These are phyloP conservation scores for Isurus oxyrinchus DNA, from an alignment of 2,113 vertebrate genomes.

Conservation along the genomic window DNA sequence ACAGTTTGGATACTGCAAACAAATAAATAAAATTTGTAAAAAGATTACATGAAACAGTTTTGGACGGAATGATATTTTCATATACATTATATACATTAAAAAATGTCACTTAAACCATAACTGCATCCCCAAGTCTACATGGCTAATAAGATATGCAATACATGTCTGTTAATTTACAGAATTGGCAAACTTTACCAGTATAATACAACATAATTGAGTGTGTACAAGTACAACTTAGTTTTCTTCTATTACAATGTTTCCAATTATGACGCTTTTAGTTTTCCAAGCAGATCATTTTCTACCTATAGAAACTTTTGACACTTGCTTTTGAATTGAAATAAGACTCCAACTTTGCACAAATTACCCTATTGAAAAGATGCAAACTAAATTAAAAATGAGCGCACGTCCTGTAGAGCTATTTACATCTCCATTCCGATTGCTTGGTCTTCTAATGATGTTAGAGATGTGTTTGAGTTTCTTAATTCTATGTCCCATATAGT, in stretches of 20 bases:
- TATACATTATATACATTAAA: slow-evolving; percentile 35
- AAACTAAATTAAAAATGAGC: not conserved
- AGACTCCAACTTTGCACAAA: not conserved
- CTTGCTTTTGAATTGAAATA: not conserved
- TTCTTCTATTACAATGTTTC: slow-evolving; percentile 12
- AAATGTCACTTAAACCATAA: slow-evolving; percentile 21
- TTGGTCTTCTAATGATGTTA: not conserved
- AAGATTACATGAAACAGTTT: slow-evolving; percentile 7
- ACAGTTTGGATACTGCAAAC: slow-evolving; percentile 57
- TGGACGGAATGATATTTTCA: not conserved
- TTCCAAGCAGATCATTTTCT: not conserved
- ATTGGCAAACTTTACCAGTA: slow-evolving; percentile 21
- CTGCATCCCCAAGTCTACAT: slow-evolving; percentile 17
- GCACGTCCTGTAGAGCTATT: not conserved
- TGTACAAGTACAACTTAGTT: slow-evolving; percentile 27
- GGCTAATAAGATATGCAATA: slow-evolving; percentile 18
- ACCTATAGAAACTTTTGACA: not conserved
- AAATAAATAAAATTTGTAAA: slow-evolving; percentile 68
- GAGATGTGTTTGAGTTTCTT: not conserved
- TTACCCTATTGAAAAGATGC: not conserved
- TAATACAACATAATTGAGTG: slow-evolving; percentile 22
- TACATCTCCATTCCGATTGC: not conserved
- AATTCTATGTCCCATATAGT: not conserved
- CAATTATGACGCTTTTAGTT: not conserved
- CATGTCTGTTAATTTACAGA: slow-evolving; percentile 6